Base-by-base conservation (phyloP, 30 jellyfish, hydroid and myxozoan species). In the Turritopsis dohrnii region DNA sequence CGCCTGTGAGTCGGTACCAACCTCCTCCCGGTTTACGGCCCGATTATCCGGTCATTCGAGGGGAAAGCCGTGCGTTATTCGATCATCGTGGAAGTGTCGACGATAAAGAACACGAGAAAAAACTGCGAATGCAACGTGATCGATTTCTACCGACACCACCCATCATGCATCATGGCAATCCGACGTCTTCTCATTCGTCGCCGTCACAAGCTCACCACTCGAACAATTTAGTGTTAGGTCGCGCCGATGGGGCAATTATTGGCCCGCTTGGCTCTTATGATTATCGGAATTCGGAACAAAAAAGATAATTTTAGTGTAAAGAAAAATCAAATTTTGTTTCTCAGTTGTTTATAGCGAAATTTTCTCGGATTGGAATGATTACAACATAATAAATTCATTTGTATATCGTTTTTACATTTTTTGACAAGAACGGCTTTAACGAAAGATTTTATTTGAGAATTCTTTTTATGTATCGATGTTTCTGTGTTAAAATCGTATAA, bases 241-340 rank as follows among this genome's bases (percentile, higher is more conserved):
- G 87, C 18, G 87, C 83, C 52, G 87, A 80, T 53, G 87, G 87
- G 5, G 79, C 87, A 30, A 53, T 80, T 16, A 24, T 80, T 19
- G 79, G 80, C 16, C 79, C 79, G 21, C 52, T 53, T n/a, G 41
- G 53, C 16, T n/a, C 24, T 16, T 80, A 30, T 52, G 87, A 80
- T 24, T 26, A 53, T 80, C 26, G 80, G 65, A 26, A 41, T 41
- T 41, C 83, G 17, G 87, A 80, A 65, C 87, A 80, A 19, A 80
- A 80, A 65, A 80, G 87, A 53, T 80, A 74, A 74, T 29, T 9
- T 29, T 3, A 41, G 13, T 41, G 5, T 41, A 13, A 5, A 41
- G 60, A 13, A 41, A 41, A 41, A 41, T 41, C 60, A 13, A 41
- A 41, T 41, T 41, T 41, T 41, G 5, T 41, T 41, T 41, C 9